Evolutionary conservation across 2,888 invertebrate genomes (phyloP).

Genomic region (Cephalotes varians): DNA sequence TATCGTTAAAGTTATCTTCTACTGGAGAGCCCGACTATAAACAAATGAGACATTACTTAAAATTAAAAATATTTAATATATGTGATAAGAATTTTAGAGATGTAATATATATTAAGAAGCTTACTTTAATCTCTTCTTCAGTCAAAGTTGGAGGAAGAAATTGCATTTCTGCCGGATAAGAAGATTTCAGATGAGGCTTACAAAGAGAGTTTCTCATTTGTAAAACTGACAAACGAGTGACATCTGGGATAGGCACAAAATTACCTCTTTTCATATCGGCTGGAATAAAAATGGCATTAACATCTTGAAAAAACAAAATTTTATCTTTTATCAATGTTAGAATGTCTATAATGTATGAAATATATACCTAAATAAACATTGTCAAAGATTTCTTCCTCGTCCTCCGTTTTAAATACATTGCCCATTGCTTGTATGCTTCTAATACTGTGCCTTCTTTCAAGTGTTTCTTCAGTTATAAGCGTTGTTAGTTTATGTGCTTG

Average conservation of each 20-base stretch:
- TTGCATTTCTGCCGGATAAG: constrained; percentile 94
- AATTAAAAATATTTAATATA: constrained; percentile 11
- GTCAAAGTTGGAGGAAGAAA: constrained; percentile 87
- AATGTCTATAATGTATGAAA: constrained; percentile 13
- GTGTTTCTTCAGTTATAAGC: constrained; percentile 71
- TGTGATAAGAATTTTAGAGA: background rate
- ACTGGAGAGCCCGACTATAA: constrained; percentile 77
- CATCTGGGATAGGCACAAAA: constrained; percentile 83
- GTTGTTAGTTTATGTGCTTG: constrained; percentile 68
- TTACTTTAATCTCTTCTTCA: constrained; percentile 90
- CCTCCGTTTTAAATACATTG: constrained; percentile 87
- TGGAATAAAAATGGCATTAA: constrained; percentile 57
- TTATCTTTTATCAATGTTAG: background rate
- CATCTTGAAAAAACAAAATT: background rate
- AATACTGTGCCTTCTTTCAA: constrained; percentile 80
- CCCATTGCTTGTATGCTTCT: constrained; percentile 83
- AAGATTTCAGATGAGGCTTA: constrained; percentile 94
- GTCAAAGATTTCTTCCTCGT: constrained; percentile 95
- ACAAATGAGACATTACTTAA: background rate
- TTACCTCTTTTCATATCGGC: constrained; percentile 88
- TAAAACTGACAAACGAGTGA: constrained; percentile 89
- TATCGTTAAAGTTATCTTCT: constrained; percentile 83
- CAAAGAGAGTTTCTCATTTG: constrained; percentile 93
- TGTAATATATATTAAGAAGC: background rate
- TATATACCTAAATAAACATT: constrained; percentile 89